A percentile compares a stretch with the other conserved stretches of the same genome.
Evolutionary conservation across 2,888 invertebrate species (phyloP).

Genomic region (Drosophila demipolita): DNA sequence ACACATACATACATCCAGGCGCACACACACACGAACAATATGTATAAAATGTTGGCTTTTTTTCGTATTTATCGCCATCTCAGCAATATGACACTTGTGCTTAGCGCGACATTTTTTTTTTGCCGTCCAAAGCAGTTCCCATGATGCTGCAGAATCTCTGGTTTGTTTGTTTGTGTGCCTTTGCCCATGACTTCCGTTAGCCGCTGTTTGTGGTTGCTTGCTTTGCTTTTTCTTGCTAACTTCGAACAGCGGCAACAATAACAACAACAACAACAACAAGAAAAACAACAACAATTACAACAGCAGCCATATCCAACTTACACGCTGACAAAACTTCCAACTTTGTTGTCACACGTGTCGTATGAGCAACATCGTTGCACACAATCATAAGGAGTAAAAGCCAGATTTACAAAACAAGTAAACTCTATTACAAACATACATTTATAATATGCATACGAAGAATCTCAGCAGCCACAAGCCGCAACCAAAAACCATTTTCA

Average conservation of each 20-base stretch:
- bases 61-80: conserved; percentile 65
- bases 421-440: conserved; percentile 14
- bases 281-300: conserved; percentile 26
- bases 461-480: conserved; percentile 44
- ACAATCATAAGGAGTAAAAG: conserved; percentile 47
- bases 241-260: conserved; percentile 21
- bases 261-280: conserved; percentile 11
- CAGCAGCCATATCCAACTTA: conserved; percentile 43
- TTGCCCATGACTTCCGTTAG: conserved; percentile 80
- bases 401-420: conserved; percentile 40
- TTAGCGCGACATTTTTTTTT: conserved; percentile 58
- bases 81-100: conserved; percentile 78
- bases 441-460: conserved; percentile 12
- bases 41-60: conserved; percentile 75
- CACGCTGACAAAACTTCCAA: conserved; percentile 61
- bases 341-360: conserved; percentile 75
- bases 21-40: conserved; percentile 43
- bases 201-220: conserved; percentile 55
- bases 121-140: conserved; percentile 74
- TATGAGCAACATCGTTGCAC: conserved; percentile 68
- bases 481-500: conserved; percentile 68
- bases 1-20: conserved; percentile 20
- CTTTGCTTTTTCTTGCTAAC: conserved; percentile 54
- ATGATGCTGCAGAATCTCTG: conserved; percentile 78
- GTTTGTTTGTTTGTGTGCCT: conserved; percentile 72